phyloP scores from a whole-genome alignment of 2,888 invertebrate species.

The Prosapia bicincta region DNA sequence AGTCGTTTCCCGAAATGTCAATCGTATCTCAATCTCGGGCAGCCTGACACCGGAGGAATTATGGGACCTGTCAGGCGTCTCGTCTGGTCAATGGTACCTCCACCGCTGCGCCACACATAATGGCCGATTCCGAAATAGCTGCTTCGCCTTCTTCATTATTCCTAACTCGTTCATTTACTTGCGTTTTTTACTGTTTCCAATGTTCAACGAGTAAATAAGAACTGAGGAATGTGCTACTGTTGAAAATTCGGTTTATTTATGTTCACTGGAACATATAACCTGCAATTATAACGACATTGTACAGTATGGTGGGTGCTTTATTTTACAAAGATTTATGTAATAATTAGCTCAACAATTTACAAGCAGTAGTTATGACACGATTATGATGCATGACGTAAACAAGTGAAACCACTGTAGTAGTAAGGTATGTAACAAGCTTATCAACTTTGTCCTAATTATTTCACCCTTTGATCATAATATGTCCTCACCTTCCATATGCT shows the following conservation, averaged over 20 bases:
- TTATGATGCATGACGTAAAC: no score
- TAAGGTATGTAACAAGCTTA: no score
- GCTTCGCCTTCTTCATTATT: not conserved
- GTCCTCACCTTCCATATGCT: no score
- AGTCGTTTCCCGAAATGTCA: not conserved
- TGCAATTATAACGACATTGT: no score
- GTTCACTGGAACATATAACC: not conserved
- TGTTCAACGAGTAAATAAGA: not conserved
- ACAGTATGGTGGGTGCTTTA: no score
- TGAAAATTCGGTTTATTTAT: not conserved
- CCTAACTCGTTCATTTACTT: not conserved
- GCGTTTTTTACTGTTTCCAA: not conserved
- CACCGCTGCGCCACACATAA: not conserved
- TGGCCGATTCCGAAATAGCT: not conserved
- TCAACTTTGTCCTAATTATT: no score
- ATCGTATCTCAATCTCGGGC: not conserved
- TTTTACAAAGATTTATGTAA: no score
- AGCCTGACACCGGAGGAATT: not conserved
- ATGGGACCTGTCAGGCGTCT: not conserved
- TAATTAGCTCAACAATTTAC: no score
- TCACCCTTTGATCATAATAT: no score
- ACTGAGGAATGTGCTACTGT: not conserved
- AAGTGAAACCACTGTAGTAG: no score
- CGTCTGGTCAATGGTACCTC: not conserved
- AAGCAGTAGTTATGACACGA: no score